Evolutionary conservation across 1,140 invertebrate genomes (phyloP), one percentile per base, ranked within the genome.

Genomic region (Aphaenogaster ashmeadi): DNA sequence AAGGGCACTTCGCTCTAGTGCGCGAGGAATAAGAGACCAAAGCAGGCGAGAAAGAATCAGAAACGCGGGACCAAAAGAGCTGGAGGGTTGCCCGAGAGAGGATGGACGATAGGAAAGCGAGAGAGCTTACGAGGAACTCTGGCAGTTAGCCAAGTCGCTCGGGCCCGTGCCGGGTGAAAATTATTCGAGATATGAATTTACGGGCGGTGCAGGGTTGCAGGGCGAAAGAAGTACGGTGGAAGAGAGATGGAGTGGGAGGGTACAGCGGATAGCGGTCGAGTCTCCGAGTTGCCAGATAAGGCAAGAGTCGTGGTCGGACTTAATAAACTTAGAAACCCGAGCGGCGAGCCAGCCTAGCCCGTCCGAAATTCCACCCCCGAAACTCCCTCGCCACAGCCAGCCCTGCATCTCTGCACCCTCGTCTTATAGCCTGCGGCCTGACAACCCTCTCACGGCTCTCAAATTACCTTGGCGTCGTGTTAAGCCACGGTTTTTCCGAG

Each of bases 101-200:
- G 36, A 83, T 44, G n/a, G 50, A 84, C 27, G 41, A 15, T 41
- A 47, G 72, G 52, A 77, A 21, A 54, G 33, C 58, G 56, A 64
- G 84, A 86, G 91, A 93, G 91, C 86, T 91, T 94, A 94, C 93
- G 92, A 94, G 92, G 89, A 90, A 92, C 88, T 84, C 88, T 95
- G 94, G 94, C 93, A 85, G 80, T 79, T 86, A 87, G 94, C 94
- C 94, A 94, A 90, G 91, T 90, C 75, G 91, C 89, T 77, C 77
- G 88, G 67, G 54, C 84, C 87, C 60, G 64, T 52, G 77, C 58
- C 71, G 88, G 90, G 89, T 91, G 87, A 91, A 91, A 91, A 91
- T 94, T 94, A 94, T 94, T 93, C 91, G 92, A 93, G 93, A 93
- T 93, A 94, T 94, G 93, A 94, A 94, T 93, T 94, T 94, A 94